Evolutionary conservation across 1,140 invertebrate species (phyloP).

Genomic region (Calephelis virginiensis): DNA sequence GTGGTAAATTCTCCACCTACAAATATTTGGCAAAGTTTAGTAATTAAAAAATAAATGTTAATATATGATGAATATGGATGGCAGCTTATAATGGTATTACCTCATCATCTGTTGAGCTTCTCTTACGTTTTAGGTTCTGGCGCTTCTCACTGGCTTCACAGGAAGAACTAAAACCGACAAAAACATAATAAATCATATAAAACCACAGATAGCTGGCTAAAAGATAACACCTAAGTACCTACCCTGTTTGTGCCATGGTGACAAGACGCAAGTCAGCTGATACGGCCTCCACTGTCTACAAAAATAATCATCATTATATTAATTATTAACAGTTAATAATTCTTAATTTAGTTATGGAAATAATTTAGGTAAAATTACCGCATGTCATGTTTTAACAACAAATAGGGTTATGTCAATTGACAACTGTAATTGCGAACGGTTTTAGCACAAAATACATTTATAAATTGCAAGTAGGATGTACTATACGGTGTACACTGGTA

Average conservation of each 20-base stretch:
- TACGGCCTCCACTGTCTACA: slow-evolving; percentile 47
- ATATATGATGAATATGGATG: background rate
- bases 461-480: slow-evolving; percentile 33
- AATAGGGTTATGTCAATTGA: slow-evolving; percentile 78
- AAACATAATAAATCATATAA: slow-evolving; percentile 3
- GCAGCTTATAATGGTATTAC: slow-evolving; percentile 33
- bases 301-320: slow-evolving; percentile 24
- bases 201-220: background rate
- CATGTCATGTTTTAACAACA: slow-evolving; percentile 71
- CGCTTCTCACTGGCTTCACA: slow-evolving; percentile 59
- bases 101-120: slow-evolving; percentile 71
- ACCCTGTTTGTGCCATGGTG: slow-evolving; percentile 72
- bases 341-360: slow-evolving; percentile 23
- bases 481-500: slow-evolving; percentile 23
- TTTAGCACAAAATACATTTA: slow-evolving; percentile 33
- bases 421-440: slow-evolving; percentile 55
- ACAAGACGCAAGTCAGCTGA: slow-evolving; percentile 37
- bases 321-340: background rate
- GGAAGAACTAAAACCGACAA: slow-evolving; percentile 49
- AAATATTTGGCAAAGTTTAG: slow-evolving; percentile 31
- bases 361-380: slow-evolving; percentile 64
- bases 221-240: slow-evolving; percentile 39
- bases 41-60: background rate
- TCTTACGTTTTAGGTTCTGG: slow-evolving; percentile 63
- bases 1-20: slow-evolving; percentile 67